These are phyloP conservation scores for Drosophila bifasciata DNA, from an alignment of 1,140 invertebrate species.

Conservation along the genomic window DNA sequence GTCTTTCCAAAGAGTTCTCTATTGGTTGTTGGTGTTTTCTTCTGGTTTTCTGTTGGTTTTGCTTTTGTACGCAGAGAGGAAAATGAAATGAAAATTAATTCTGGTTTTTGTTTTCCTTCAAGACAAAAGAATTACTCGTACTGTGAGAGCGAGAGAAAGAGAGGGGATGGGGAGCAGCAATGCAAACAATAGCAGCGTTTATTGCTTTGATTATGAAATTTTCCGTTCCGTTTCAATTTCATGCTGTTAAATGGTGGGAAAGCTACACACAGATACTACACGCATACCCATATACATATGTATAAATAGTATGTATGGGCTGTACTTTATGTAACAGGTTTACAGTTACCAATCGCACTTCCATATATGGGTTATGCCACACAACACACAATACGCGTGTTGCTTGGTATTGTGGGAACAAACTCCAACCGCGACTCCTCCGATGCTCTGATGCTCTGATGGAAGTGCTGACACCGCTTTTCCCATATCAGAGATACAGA, in stretches of 20 bases:
- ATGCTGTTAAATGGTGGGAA: slow-evolving; percentile 67
- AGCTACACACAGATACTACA: slow-evolving; percentile 7
- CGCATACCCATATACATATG: slow-evolving; percentile 20
- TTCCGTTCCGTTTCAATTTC: slow-evolving; percentile 65
- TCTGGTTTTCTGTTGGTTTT: slow-evolving; percentile 23
- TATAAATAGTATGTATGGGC: background rate
- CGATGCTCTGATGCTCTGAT: too few relatives aligned
- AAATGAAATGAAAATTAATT: slow-evolving; percentile 63
- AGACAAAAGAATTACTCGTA: slow-evolving; percentile 30
- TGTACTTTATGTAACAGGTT: slow-evolving; percentile 45
- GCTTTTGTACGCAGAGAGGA: slow-evolving; percentile 39
- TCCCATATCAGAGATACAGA: slow-evolving; percentile 6
- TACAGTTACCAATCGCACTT: slow-evolving; percentile 60
- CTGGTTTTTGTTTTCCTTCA: slow-evolving; percentile 40
- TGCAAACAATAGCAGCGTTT: slow-evolving; percentile 63
- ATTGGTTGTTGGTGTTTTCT: slow-evolving; percentile 3
- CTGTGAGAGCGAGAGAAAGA: too few relatives aligned
- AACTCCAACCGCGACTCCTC: background rate
- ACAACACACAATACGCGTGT: slow-evolving; percentile 5
- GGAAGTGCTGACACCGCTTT: slow-evolving; percentile 16
- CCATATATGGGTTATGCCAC: slow-evolving; percentile 23
- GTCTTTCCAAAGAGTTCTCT: slow-evolving; percentile 14
- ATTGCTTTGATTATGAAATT: slow-evolving; percentile 74
- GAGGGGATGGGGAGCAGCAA: slow-evolving; percentile 1
- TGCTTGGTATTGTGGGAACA: slow-evolving; percentile 44